A percentile compares a stretch with the other conserved stretches of the same genome.
Evolutionary conservation across 2,888 invertebrate species (phyloP).

Genomic region (Fragum fragum): DNA sequence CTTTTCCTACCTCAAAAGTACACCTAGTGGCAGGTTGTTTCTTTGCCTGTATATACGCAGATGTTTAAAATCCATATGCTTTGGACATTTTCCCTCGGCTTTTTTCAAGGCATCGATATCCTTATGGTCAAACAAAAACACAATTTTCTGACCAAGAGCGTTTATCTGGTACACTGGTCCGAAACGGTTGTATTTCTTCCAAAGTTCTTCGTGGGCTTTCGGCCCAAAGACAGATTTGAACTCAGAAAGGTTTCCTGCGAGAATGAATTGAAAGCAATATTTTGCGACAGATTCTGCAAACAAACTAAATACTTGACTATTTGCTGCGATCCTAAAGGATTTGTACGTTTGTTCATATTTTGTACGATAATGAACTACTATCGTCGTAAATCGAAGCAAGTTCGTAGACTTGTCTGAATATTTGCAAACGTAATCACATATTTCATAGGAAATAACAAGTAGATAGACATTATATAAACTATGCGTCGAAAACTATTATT

Average conservation of each 20-base stretch:
- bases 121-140: conserved; percentile 63
- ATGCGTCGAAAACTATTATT: no score
- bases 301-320: no score
- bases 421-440: no score
- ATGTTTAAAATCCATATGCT: conserved; percentile 69
- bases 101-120: conserved; percentile 59
- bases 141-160: conserved; percentile 58
- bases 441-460: no score
- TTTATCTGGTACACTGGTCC: conserved; percentile 63
- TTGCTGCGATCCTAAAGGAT: no score
- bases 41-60: conserved; percentile 59
- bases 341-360: no score
- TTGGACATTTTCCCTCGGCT: conserved; percentile 64
- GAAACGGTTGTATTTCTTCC: conserved; percentile 38
- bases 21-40: conserved; percentile 59
- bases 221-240: conserved; percentile 62
- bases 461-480: no score
- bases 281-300: no score
- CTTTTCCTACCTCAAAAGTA: conserved; percentile 69
- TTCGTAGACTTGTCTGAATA: no score
- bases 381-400: no score
- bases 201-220: conserved; percentile 57
- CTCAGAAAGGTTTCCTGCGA: conserved; percentile 58
- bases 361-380: no score
- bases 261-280: no score